phyloP scores from a whole-genome alignment of 1,140 invertebrate species.

The Drosophila malerkotliana region DNA sequence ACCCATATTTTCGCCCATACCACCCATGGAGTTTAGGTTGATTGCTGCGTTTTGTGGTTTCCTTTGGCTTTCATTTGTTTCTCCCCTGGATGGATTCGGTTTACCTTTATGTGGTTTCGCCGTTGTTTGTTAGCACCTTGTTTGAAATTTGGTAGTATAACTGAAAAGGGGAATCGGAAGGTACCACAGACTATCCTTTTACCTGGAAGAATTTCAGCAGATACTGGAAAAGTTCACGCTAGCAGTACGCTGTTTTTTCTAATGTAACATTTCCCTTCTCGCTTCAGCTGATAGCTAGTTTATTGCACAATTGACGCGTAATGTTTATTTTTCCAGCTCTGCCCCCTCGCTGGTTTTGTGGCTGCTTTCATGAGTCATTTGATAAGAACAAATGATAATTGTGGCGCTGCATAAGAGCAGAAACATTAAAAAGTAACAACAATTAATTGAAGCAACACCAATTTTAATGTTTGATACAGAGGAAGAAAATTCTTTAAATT shows the following conservation, averaged over 20 bases:
- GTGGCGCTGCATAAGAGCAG: slow-evolving; percentile 19
- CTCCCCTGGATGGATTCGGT: slow-evolving; percentile 23
- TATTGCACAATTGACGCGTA: slow-evolving; percentile 63
- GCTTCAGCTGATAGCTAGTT: slow-evolving; percentile 24
- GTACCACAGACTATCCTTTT: slow-evolving; percentile 50
- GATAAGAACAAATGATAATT: slow-evolving; percentile 66
- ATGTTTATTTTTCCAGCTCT: slow-evolving; percentile 35
- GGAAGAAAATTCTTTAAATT: not conserved
- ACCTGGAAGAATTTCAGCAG: slow-evolving; percentile 26
- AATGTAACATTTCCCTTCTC: not conserved
- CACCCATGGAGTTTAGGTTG: slow-evolving; percentile 44
- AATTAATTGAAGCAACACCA: slow-evolving; percentile 20
- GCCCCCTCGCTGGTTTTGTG: slow-evolving; percentile 7
- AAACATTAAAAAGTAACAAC: slow-evolving; percentile 18
- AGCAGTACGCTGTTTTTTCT: not conserved
- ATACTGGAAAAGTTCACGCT: slow-evolving; percentile 14
- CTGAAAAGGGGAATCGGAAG: slow-evolving; percentile 15
- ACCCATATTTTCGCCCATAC: slow-evolving; percentile 37
- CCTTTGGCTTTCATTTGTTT: slow-evolving; percentile 30
- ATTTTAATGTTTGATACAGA: slow-evolving; percentile 18
- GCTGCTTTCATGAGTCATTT: slow-evolving; percentile 55
- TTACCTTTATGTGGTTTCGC: slow-evolving; percentile 68
- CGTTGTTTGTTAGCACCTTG: slow-evolving; percentile 43
- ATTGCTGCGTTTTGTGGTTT: slow-evolving; percentile 69
- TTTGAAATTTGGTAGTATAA: slow-evolving; percentile 9